Base-by-base conservation (phyloP, 2,888 invertebrate species). In the Yponomeuta malinellus region DNA sequence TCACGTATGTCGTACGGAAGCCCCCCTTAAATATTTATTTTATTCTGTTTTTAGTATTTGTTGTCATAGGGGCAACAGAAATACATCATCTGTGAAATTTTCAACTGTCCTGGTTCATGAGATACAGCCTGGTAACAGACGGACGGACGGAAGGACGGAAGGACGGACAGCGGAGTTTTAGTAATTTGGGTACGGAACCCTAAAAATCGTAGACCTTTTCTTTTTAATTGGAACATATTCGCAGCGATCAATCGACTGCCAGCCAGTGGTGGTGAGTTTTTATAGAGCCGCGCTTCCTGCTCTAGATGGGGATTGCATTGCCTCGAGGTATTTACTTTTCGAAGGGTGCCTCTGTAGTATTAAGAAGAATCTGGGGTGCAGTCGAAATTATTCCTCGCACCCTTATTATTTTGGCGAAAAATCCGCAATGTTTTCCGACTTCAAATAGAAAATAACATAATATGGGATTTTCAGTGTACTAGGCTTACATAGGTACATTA, bases 201-300 rank as follows among this genome's bases (percentile, higher is more conserved):
- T 23, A 23, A 23, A 23, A 23, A 23, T 23, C 15, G 15, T 5
- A n/a, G 15, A 37, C n/a, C n/a, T 71, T 59, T 59, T 59, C 12
- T 81, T 87, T 87, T 87, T 90, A 90, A 90, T 90, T 90, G 89
- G 89, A 89, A 87, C 89, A 90, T 90, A 90, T 90, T 90, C 87
- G 80, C 77, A 73, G 74, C 76, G 82, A 82, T 86, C 84, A 83
- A 81, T 82, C 80, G 79, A 74, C 76, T 80, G 78, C n/a, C 78
- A 80, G 79, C 78, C 79, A 78, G 77, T 74, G 76, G 73, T 76
- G 76, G 71, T 74, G 72, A 78, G 76, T 78, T 82, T 84, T 83
- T 83, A 1, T 59, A 59, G 52, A 59, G 52, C 52, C 52, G 15
- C 52, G 52, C 15, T 59, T 59, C 52, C 52, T 59, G 52, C 52